These are phyloP conservation scores for Solea solea DNA, from an alignment of 2,113 vertebrate genomes.

Conservation along the genomic window DNA sequence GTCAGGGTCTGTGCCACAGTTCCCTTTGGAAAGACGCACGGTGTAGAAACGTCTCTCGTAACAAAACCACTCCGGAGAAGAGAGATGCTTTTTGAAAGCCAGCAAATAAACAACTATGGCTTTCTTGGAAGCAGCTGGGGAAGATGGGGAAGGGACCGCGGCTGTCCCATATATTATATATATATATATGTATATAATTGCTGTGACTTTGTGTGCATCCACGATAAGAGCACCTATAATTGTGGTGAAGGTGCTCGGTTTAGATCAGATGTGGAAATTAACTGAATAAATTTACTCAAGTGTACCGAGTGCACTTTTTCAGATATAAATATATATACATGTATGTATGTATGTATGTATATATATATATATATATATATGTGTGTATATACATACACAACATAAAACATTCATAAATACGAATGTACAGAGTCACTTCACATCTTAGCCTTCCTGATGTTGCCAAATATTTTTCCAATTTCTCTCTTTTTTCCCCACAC, in stretches of 20 bases:
- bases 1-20: conserved; percentile 13
- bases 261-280: background rate
- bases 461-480: background rate
- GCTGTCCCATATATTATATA: background rate
- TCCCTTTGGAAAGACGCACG: conserved; percentile 10
- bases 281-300: background rate
- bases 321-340: too few relatives aligned
- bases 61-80: background rate
- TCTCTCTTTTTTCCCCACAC: background rate
- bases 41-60: background rate
- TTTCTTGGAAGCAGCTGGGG: conserved; percentile 4
- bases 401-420: too few relatives aligned
- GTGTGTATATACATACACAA: too few relatives aligned
- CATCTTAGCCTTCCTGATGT: background rate
- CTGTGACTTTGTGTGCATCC: background rate
- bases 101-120: background rate
- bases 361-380: too few relatives aligned
- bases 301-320: background rate
- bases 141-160: background rate
- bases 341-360: too few relatives aligned
- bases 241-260: background rate
- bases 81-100: background rate
- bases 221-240: background rate
- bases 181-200: too few relatives aligned
- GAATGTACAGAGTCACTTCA: background rate